Conservation (phyloP, 2,797 vertebrate genomes). For the Spondyliosoma cantharus region DNA sequence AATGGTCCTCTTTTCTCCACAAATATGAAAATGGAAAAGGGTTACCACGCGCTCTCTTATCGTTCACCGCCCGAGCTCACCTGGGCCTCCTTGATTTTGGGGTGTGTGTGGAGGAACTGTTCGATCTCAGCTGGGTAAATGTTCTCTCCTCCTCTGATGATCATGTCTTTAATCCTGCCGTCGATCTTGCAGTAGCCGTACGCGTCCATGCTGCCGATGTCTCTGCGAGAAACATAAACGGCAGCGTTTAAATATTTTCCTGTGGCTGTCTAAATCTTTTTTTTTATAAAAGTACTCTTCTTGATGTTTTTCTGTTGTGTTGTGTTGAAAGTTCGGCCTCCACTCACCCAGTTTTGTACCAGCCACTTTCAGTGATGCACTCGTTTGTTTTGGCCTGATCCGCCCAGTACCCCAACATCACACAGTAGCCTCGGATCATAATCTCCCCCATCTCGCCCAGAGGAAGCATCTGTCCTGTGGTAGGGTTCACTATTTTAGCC, state of each 20-base stretch:
- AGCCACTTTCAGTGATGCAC: conserved; percentile 83
- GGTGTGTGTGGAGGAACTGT: conserved; percentile 92
- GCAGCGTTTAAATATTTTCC: too few relatives aligned
- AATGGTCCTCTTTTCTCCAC: too few relatives aligned
- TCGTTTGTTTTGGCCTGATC: conserved; percentile 87
- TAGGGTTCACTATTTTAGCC: conserved; percentile 89
- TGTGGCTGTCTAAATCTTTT: too few relatives aligned
- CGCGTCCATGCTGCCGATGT: conserved; percentile 87
- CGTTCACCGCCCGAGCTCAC: conserved; percentile 73
- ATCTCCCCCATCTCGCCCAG: conserved; percentile 89
- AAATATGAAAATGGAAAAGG: too few relatives aligned
- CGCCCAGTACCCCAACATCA: conserved; percentile 94
- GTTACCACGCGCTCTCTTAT: neutral
- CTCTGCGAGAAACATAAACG: conserved; percentile 78
- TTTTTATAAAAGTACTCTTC: too few relatives aligned
- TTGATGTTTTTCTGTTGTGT: neutral
- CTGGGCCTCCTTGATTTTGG: conserved; percentile 93
- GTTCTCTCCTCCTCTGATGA: conserved; percentile 98
- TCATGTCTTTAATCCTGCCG: conserved; percentile 94
- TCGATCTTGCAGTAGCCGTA: conserved; percentile 90
- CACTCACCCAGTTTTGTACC: conserved; percentile 97
- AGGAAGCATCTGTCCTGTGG: conserved; percentile 77
- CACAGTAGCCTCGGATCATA: conserved; percentile 90
- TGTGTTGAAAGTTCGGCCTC: too few relatives aligned
- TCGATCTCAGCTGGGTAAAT: conserved; percentile 95